These are phyloP conservation scores for Psix sp. DNA, from an alignment of 1,140 invertebrate species.

Conservation along the genomic window DNA sequence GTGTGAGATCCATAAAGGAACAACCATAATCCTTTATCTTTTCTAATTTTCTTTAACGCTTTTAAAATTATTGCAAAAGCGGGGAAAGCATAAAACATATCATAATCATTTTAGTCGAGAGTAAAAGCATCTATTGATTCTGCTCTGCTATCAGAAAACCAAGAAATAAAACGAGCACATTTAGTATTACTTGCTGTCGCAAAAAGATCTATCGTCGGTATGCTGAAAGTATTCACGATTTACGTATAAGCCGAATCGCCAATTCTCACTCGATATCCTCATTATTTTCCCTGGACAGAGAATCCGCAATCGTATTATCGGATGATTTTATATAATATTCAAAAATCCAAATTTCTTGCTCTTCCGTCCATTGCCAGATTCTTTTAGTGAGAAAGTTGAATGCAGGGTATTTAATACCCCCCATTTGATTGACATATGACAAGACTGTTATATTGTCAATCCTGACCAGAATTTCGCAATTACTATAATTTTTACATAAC, in stretches of 20 bases:
- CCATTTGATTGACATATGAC: constrained; percentile 58
- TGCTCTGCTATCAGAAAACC: constrained; percentile 48
- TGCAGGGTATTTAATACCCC: constrained; percentile 43
- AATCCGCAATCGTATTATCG: constrained; percentile 48
- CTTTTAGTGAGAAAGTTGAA: constrained; percentile 26
- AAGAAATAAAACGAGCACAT: constrained; percentile 51
- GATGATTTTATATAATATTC: constrained; percentile 49
- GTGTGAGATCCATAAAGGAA: constrained; percentile 36
- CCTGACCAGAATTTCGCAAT: constrained; percentile 29
- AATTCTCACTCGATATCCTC: constrained; percentile 48
- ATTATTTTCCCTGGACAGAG: constrained; percentile 46
- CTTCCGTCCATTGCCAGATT: constrained; percentile 61
- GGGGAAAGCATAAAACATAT: constrained; percentile 55
- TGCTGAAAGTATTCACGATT: constrained; percentile 53
- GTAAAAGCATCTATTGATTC: constrained; percentile 54
- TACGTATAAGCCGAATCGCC: constrained; percentile 18
- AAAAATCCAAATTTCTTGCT: constrained; percentile 38
- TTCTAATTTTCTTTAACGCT: constrained; percentile 39
- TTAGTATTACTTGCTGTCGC: constrained; percentile 51
- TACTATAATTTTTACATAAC: constrained; percentile 4
- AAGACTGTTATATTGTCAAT: constrained; percentile 60
- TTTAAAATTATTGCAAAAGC: constrained; percentile 58
- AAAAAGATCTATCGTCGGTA: constrained; percentile 57
- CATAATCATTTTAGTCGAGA: constrained; percentile 24
- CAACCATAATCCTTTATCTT: constrained; percentile 42